Evolutionary conservation across 92 coral and sea anemone species (phyloP).

Genomic region (Diadumene lineata): DNA sequence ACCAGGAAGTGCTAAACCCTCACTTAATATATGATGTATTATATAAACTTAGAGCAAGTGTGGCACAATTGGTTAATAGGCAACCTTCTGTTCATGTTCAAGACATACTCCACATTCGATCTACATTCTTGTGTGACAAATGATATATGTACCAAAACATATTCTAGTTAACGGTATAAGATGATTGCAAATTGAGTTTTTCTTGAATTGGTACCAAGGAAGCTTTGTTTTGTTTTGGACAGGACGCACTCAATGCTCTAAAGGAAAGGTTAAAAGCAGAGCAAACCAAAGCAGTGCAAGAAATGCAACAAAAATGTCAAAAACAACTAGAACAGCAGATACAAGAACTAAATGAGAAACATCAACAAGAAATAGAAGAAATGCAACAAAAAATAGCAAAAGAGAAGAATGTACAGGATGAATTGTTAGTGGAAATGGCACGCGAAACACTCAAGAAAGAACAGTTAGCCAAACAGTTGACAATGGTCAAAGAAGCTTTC

Average conservation of each 20-base stretch:
- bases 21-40: too few relatives aligned
- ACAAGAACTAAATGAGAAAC: conserved; percentile 46
- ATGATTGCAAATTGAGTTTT: too few relatives aligned
- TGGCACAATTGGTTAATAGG: too few relatives aligned
- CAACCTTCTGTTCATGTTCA: too few relatives aligned
- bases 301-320: conserved; percentile 65
- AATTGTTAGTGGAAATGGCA: conserved; percentile 47
- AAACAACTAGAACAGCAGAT: conserved; percentile 52
- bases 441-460: conserved; percentile 41
- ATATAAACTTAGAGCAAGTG: too few relatives aligned
- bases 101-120: too few relatives aligned
- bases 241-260: conserved; percentile 75
- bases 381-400: conserved; percentile 51
- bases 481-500: conserved; percentile 62
- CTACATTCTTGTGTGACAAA: too few relatives aligned
- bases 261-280: conserved; percentile 75
- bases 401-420: conserved; percentile 46
- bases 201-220: background rate
- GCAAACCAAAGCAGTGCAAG: conserved; percentile 51
- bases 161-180: too few relatives aligned
- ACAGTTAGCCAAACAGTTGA: conserved; percentile 65
- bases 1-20: too few relatives aligned
- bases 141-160: too few relatives aligned
- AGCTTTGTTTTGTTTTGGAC: background rate
- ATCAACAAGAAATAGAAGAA: conserved; percentile 54